Base-by-base conservation (phyloP, 2,888 invertebrate species). In the Mythimna impura region DNA sequence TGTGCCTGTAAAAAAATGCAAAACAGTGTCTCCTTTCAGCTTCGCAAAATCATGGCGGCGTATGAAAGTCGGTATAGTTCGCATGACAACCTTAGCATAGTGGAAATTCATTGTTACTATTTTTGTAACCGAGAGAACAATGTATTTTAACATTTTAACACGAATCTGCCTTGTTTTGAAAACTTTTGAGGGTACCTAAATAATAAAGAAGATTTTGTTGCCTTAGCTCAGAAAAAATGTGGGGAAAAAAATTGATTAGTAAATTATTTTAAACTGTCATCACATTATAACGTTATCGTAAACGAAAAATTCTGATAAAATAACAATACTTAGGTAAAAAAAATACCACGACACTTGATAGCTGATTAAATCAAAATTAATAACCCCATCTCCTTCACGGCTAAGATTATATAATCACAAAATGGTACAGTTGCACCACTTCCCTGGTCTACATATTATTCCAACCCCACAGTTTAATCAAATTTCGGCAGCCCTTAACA, bases 391-490 rank as follows among this genome's bases (percentile, higher is more conserved):
- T 12, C n/a, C 0, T 6, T 34, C 12, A n/a, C 43, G 25, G 17
- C 36, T 36, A 34, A 22, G 20, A 30, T 43, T 60, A 10, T 9
- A n/a, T 17, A 76, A 25, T 17, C 43, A 22, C 25, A 54, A 30
- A 69, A n/a, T 25, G 68, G 25, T 20, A 61, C 34, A 73, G 9
- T 43, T 12, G 9, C 47, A 22, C n/a, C 66, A 66, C 55, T 68
- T 67, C 14, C 22, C 17, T n/a, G 52, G n/a, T 17, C 30, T n/a
- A 66, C 61, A 66, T 74, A 78, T 82, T 66, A 68, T 82, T 69
- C 71, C n/a, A 71, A 64, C 22, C 25, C 25, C 52, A 64, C n/a
- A 67, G 40, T 75, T 78, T 75, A 75, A 79, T 72, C 58, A 75
- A 79, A 69, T 70, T 67, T 63, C 8, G 52, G 9, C 71, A 74